Evolutionary conservation across 2,113 vertebrate genomes (phyloP).

Genomic region (Podarcis cretensis): DNA sequence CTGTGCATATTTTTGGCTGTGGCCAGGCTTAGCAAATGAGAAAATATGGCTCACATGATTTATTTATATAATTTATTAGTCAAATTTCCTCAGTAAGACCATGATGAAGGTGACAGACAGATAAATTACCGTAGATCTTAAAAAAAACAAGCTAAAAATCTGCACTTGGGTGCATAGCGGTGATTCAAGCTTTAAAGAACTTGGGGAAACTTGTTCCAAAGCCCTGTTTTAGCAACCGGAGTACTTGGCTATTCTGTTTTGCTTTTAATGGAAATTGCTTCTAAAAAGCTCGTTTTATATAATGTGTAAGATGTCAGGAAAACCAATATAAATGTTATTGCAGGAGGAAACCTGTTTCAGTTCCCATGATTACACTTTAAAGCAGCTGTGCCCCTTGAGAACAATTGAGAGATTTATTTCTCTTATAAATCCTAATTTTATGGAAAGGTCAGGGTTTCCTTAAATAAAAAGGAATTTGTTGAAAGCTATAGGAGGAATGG

Average conservation of each 20-base stretch:
- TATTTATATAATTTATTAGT: neutral
- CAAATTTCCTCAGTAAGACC: neutral
- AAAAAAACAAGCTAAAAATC: neutral
- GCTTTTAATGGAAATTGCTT: slow-evolving; percentile 41
- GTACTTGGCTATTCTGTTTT: slow-evolving; percentile 40
- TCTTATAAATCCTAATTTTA: slow-evolving; percentile 65
- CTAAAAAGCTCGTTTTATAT: slow-evolving; percentile 62
- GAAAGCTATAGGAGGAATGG: slow-evolving; percentile 27
- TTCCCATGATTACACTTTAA: slow-evolving; percentile 63
- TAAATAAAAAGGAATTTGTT: slow-evolving; percentile 37
- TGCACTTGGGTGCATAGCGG: neutral
- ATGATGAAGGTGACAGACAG: neutral
- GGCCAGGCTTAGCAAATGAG: neutral
- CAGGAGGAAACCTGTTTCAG: slow-evolving; percentile 66
- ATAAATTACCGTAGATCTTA: neutral
- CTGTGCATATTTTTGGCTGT: neutral
- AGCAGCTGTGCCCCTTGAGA: slow-evolving; percentile 60
- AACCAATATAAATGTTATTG: slow-evolving; percentile 62
- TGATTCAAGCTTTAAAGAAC: neutral
- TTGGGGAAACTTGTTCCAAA: neutral
- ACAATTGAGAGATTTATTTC: slow-evolving; percentile 68
- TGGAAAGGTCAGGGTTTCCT: slow-evolving; percentile 33
- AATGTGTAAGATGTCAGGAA: slow-evolving; percentile 62
- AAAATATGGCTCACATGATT: neutral
- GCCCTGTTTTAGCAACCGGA: slow-evolving; percentile 42